phyloP scores from a whole-genome alignment of 2,888 invertebrate species.

The Synanthedon andrenaeformis region DNA sequence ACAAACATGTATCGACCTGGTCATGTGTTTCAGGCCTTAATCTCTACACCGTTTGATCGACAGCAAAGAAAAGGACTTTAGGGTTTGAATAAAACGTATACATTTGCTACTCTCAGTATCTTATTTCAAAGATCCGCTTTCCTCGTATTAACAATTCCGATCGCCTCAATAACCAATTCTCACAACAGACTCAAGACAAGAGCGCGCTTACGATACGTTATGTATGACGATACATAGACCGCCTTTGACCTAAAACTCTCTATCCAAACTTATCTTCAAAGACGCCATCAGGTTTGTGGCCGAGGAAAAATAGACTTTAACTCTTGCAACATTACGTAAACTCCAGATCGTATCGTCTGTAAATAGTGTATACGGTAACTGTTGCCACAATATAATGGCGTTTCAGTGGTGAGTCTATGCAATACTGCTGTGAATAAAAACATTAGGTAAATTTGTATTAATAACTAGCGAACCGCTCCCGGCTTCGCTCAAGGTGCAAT shows the following conservation, averaged over 20 bases:
- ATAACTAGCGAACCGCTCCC: too few species aligned
- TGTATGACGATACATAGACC: conserved; percentile 6
- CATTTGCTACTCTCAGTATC: neutral
- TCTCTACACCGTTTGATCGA: too few species aligned
- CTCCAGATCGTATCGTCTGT: conserved; percentile 3
- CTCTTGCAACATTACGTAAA: conserved; percentile 6
- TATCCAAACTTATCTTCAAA: conserved; percentile 50
- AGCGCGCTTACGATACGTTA: conserved; percentile 10
- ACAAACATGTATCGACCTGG: too few species aligned
- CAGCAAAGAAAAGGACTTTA: too few species aligned
- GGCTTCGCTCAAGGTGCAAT: too few species aligned
- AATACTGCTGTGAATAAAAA: too few species aligned
- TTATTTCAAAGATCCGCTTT: neutral
- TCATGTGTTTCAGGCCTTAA: too few species aligned
- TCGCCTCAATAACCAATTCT: conserved; percentile 1
- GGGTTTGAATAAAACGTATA: too few species aligned
- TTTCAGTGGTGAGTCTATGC: too few species aligned
- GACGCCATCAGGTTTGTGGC: conserved; percentile 8
- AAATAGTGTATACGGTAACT: conserved; percentile 6
- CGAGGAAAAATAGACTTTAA: conserved; percentile 16
- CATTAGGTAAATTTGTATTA: too few species aligned
- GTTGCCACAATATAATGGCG: conserved; percentile 3
- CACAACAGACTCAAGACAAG: conserved; percentile 5
- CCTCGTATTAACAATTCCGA: conserved; percentile 1
- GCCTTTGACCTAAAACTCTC: conserved; percentile 46